Base-by-base conservation (phyloP, 2,888 invertebrate species). In the Myopa tessellatipennis region DNA sequence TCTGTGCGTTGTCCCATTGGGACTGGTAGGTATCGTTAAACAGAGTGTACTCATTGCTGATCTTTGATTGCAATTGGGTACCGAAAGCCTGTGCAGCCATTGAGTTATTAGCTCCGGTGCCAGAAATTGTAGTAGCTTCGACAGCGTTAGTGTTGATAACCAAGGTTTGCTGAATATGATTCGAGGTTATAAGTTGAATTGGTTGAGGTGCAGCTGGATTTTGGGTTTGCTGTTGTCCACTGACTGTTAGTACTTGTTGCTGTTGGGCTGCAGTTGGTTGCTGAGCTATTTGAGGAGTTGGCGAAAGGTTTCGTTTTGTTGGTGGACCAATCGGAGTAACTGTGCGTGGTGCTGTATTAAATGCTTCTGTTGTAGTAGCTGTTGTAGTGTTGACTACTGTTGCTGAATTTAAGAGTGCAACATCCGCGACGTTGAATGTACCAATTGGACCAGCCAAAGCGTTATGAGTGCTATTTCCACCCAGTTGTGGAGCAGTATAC, bases 1-100 rank as follows among this genome's bases (percentile, higher is more conserved):
- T 84, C 85, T 90, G 79, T n/a, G 82, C 82, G 61, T 83, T 90
- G 85, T 91, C 83, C 89, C 90, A 90, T 84, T 90, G 87, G 85
- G 90, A 88, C 81, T 90, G 87, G 88, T 91, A 85, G 86, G 95
- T 95, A 86, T 96, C 95, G 87, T 95, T 95, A 89, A 98, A 97
- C 81, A 98, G 92, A 0, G 96, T 95, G 90, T 97, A 98, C 85
- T 96, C 96, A 80, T 88, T 87, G 58, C 88, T 87, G 40, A 89
- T 84, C 79, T 88, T 87, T 50, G 87, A 84, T 4, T 88, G 84
- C 73, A 87, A 76, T 67, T 88, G 85, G 14, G 86, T 82, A 52
- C 86, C 85, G 74, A 88, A 85, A 69, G 85, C 85, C 74, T 82
- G 86, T 83, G 82, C 85, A 85, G 84, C 26, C 68, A 81, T 79